Evolutionary conservation across 2,888 invertebrate genomes (phyloP), one percentile per base, ranked within the genome.

Genomic region (Erynnis tages): DNA sequence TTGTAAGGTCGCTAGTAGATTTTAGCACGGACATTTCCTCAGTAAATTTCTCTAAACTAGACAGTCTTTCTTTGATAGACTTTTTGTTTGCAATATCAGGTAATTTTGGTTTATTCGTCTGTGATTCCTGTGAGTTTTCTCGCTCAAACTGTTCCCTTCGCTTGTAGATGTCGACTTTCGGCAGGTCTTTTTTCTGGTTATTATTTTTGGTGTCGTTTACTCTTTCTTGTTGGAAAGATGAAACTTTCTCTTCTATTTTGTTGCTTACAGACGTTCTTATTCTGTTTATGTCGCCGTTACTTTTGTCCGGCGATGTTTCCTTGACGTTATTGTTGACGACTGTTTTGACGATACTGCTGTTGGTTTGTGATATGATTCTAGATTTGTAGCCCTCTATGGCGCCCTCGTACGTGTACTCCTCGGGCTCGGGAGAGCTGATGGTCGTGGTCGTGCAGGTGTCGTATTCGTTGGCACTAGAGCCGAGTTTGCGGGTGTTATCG

Each of bases 301-400:
- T 57, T 66, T 82, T 85, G 34, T 89, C 82, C n/a, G 81, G 80
- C 46, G 86, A 82, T 63, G 87, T 81, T 55, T 90, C 85, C 81
- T 90, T 84, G 61, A 78, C 71, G 66, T 90, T 79, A 61, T 85
- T 82, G 57, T 74, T 82, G 38, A 83, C 84, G 35, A 79, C 81
- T 57, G 86, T 85, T 73, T 87, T 85, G 53, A 86, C 76, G 32
- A 86, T 82, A 56, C 71, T 82, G 60, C 87, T 83, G 68, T 83
- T 86, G 21, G 91, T 91, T 65, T 91, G 90, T 29, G 92, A 92
- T 65, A 93, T 92, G 38, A 94, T 95, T 62, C 95, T 91, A 45
- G 95, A 94, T 65, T 96, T 94, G 80, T 96, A 96, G 63, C 95
- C 94, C 72, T 96, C 94, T 64, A 96, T 96, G 65, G 96, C 96